phyloP scores from a whole-genome alignment of 2,113 vertebrate species.

The Vulpes lagopus region DNA sequence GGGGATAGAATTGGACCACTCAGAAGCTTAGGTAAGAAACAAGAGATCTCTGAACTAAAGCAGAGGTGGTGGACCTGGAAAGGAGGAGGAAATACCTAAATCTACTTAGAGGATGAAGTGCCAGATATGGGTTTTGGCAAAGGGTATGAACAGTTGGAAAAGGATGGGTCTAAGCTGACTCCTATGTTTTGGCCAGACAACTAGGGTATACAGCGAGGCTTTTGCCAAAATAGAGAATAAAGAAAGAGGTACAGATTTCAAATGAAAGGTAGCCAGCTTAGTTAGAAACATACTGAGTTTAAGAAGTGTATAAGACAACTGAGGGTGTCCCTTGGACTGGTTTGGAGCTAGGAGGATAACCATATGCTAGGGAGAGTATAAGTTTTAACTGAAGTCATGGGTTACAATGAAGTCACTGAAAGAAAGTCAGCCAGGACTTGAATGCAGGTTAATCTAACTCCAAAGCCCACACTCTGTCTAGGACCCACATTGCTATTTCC shows the following conservation, averaged over 20 bases:
- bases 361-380: too few species aligned
- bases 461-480: neutral
- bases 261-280: neutral
- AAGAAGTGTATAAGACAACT: neutral
- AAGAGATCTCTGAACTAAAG: neutral
- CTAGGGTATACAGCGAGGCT: neutral
- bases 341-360: neutral
- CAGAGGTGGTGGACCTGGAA: neutral
- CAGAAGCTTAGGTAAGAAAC: neutral
- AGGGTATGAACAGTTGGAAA: neutral
- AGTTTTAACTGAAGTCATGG: neutral
- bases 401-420: neutral
- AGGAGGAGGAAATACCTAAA: neutral
- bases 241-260: neutral
- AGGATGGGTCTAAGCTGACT: neutral
- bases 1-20: neutral
- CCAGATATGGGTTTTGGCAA: neutral
- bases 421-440: neutral
- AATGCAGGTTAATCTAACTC: neutral
- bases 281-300: neutral
- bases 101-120: neutral
- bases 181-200: neutral
- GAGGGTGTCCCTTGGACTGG: neutral
- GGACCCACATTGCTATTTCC: neutral
- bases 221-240: neutral